Evolutionary conservation across 2,888 invertebrate species (phyloP).

Genomic region (Phengaris arion): DNA sequence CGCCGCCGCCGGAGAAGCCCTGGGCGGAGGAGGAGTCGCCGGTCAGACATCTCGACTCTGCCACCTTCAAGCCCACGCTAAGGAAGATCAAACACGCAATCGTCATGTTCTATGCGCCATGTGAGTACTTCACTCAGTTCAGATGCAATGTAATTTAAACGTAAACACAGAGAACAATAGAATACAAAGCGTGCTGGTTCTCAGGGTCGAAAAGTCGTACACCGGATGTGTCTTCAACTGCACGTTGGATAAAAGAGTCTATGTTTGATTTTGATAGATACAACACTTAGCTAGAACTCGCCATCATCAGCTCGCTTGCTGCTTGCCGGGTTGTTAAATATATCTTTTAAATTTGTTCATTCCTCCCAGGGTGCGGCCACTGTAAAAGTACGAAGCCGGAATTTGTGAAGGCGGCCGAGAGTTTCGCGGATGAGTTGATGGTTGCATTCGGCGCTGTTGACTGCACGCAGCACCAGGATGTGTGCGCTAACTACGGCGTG

Average conservation of each 20-base stretch:
- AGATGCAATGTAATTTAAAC: no score
- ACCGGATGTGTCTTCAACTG: no score
- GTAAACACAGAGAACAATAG: no score
- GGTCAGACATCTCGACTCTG: constrained; percentile 87
- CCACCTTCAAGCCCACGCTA: constrained; percentile 85
- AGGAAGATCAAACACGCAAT: constrained; percentile 92
- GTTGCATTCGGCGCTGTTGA: constrained; percentile 91
- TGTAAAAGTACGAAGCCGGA: constrained; percentile 93
- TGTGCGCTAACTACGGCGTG: constrained; percentile 86
- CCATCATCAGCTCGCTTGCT: no score
- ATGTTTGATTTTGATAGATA: no score
- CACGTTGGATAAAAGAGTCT: no score
- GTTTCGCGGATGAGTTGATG: constrained; percentile 87
- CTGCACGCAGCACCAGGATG: constrained; percentile 82
- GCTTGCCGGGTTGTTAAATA: no score
- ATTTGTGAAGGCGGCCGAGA: constrained; percentile 84
- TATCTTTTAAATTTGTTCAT: no score
- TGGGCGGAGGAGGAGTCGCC: constrained; percentile 88
- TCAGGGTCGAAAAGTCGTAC: no score
- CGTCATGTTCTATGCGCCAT: constrained; percentile 96
- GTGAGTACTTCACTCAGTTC: constrained; percentile 66
- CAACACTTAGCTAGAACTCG: no score
- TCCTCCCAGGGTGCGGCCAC: constrained; percentile 89
- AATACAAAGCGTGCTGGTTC: no score
- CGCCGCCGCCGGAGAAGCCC: constrained; percentile 88